Evolutionary conservation across 2,797 vertebrate species (phyloP), one percentile per base, ranked within the genome.

Genomic region (Sebastes dallii): DNA sequence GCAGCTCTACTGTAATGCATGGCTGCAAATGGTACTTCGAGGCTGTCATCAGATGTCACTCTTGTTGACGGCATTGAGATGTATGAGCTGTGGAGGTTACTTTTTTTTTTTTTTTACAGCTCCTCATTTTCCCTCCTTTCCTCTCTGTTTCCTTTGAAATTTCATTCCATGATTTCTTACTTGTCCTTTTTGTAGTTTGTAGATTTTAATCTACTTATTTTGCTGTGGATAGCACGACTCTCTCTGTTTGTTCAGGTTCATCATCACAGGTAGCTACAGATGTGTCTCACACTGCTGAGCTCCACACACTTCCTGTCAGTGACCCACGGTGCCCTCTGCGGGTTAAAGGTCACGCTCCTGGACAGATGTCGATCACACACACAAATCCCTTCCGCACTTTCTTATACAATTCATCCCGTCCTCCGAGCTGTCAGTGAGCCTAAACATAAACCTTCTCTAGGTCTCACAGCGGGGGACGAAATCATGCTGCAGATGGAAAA

Each of bases 1-100:
- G 29, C 78, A 39, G 68, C 70, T 62, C 25, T 8, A 27, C 66
- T 34, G 62, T 62, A 66, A 71, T 25, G 75, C 73, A 50, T 9
- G 52, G 72, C 78, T 78, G 54, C 72, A 52, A 61, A 66, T 2
- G 7, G 24, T 18, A 7, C 69, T 68, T 71, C 32, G 13, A 74
- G 50, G 54, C 85, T 89, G 86, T 92, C 87, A 75, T 83, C 87
- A 59, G 61, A n/a, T 55, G 83, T 75, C 81, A 75, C 65, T 79
- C 70, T 30, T 9, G 4, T 14, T 54, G 65, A 82, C 1, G 18
- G 13, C 1, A n/a, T 24, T 32, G 54, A 72, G 18, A 80, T 18
- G 50, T 64, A 27, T 25, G 39, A 24, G 29, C 18, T 61, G 39
- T 16, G 22, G 20, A 1, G 18, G 55, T 4, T 1, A 27, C 27